Conservation (phyloP, 1,140 invertebrate species). For the Augochlora pura region DNA sequence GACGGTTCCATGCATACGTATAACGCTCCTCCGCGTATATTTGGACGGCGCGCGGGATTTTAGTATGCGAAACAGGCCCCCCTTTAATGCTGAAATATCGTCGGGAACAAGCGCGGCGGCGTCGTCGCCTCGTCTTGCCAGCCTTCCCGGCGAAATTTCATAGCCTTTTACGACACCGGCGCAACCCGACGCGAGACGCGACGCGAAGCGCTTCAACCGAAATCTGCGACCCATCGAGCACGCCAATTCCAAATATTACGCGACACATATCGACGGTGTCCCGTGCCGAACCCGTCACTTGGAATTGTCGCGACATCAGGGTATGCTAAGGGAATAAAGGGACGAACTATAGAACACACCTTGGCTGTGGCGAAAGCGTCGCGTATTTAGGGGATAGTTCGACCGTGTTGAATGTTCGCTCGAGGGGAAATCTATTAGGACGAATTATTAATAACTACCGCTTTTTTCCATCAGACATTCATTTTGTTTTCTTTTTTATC, state of each 20-base stretch:
- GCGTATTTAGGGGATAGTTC: no score
- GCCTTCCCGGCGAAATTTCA: conserved; percentile 40
- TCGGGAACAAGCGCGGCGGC: conserved; percentile 31
- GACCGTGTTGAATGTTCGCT: no score
- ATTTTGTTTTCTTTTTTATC: no score
- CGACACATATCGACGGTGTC: conserved; percentile 3
- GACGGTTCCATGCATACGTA: conserved; percentile 54
- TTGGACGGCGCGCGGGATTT: conserved; percentile 54
- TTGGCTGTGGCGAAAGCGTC: no score
- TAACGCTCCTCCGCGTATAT: conserved; percentile 53
- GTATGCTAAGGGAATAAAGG: no score
- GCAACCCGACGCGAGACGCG: neutral
- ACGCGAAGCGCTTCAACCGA: conserved; percentile 19
- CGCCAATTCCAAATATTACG: conserved; percentile 8
- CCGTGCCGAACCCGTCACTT: neutral
- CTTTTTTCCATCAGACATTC: no score
- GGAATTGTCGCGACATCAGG: no score
- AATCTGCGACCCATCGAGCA: conserved; percentile 25
- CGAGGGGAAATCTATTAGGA: no score
- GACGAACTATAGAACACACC: no score
- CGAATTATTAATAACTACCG: no score
- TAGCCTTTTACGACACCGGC: conserved; percentile 40
- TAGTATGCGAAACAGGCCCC: conserved; percentile 60
- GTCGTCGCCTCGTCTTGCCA: conserved; percentile 44
- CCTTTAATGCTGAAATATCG: conserved; percentile 68